Conservation (phyloP, 2,797 vertebrate genomes). For the Phoebastria nigripes region DNA sequence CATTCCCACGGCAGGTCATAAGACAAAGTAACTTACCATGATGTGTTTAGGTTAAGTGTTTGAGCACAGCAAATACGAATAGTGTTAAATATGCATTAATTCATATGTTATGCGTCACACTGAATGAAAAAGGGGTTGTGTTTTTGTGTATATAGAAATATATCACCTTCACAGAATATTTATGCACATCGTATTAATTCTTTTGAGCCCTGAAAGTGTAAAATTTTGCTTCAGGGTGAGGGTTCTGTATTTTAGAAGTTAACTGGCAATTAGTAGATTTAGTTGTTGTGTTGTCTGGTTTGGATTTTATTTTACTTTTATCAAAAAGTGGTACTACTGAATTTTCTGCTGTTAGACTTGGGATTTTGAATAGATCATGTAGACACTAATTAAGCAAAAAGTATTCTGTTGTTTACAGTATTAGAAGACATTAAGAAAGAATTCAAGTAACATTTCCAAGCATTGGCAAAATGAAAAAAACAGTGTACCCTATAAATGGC, state of each 20-base stretch:
- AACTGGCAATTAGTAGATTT: not conserved
- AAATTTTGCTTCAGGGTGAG: not conserved
- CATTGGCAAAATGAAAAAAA: not conserved
- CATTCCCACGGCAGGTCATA: slow-evolving; percentile 71
- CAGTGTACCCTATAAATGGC: not conserved
- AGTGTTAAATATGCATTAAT: slow-evolving; percentile 43
- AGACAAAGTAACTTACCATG: slow-evolving; percentile 75
- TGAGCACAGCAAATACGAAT: slow-evolving; percentile 42
- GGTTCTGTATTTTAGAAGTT: not conserved
- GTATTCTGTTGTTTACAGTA: not conserved
- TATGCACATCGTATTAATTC: not conserved
- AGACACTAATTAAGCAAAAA: not conserved
- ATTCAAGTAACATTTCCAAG: not conserved
- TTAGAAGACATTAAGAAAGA: not conserved
- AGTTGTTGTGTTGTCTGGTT: not conserved
- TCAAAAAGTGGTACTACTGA: not conserved
- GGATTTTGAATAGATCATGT: not conserved
- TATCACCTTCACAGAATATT: not conserved
- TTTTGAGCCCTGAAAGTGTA: not conserved
- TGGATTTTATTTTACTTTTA: not conserved
- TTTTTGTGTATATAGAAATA: not conserved
- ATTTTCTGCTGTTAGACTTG: not conserved
- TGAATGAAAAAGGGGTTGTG: not conserved
- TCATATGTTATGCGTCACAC: not conserved
- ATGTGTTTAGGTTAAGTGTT: slow-evolving; percentile 66